Percentiles rank a stretch among this genome's conserved stretches.
phyloP scores from a whole-genome alignment of 2,113 vertebrate genomes.

The Antennarius striatus region DNA sequence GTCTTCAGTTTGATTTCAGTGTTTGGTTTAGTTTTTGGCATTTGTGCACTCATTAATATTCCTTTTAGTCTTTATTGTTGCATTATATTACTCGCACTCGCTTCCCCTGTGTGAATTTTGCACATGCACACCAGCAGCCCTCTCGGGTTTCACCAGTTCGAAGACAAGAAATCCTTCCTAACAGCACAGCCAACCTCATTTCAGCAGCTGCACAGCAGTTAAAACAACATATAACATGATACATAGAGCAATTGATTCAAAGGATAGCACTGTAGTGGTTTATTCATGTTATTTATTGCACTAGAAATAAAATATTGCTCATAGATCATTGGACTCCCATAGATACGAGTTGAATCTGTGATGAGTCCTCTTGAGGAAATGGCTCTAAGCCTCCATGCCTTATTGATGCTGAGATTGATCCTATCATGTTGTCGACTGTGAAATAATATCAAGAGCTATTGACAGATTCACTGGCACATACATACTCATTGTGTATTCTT shows the following conservation, averaged over 20 bases:
- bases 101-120: no score
- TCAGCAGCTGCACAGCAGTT: no score
- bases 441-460: constrained; percentile 17
- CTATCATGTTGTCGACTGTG: constrained; percentile 18
- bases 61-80: background rate
- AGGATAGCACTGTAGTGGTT: background rate
- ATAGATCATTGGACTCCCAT: constrained; percentile 3
- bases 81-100: no score
- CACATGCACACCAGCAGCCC: no score
- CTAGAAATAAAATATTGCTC: background rate
- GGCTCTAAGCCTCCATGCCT: constrained; percentile 25
- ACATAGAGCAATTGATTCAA: no score
- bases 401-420: constrained; percentile 55
- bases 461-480: constrained; percentile 28
- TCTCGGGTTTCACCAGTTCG: no score
- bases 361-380: constrained; percentile 29
- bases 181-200: no score
- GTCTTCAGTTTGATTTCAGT: background rate
- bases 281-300: background rate
- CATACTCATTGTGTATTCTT: background rate
- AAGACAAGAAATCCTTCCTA: no score
- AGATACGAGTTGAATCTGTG: constrained; percentile 35
- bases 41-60: background rate
- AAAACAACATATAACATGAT: no score
- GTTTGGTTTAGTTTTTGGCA: no score